A percentile compares a stretch with the other conserved stretches of the same genome.
phyloP scores from a whole-genome alignment of 2,113 vertebrate genomes.

The Hoplias malabaricus region DNA sequence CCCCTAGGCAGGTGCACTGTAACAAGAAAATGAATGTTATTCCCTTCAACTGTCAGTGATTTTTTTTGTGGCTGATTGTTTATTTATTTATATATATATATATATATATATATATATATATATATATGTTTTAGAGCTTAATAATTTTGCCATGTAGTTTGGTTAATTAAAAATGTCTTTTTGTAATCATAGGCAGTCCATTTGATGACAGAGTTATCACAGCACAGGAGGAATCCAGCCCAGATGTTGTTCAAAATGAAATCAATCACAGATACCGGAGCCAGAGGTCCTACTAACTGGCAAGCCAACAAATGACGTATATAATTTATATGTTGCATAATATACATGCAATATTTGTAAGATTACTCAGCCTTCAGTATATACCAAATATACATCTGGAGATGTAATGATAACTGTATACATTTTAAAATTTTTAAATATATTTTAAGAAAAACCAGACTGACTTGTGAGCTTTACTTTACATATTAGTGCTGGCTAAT shows the following conservation, averaged over 20 bases:
- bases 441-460: neutral
- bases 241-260: constrained; percentile 72
- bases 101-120: too few species aligned
- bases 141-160: neutral
- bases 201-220: constrained; percentile 60
- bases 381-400: neutral
- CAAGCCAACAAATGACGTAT: neutral
- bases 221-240: constrained; percentile 50
- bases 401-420: too few species aligned
- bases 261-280: constrained; percentile 55
- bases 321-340: neutral
- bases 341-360: neutral
- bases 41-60: too few species aligned
- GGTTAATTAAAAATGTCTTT: neutral
- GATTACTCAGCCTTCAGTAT: neutral
- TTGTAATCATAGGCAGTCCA: constrained; percentile 57
- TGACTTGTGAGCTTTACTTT: neutral
- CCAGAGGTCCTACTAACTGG: constrained; percentile 43
- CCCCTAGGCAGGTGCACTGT: too few species aligned
- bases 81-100: too few species aligned
- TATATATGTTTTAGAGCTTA: neutral
- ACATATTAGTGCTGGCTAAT: neutral
- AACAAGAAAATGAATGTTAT: too few species aligned
- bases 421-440: too few species aligned
- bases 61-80: too few species aligned